Percentiles rank a stretch among this genome's conserved stretches.
phyloP scores from a whole-genome alignment of 2,888 invertebrate species.

The Cheilosia grossa region DNA sequence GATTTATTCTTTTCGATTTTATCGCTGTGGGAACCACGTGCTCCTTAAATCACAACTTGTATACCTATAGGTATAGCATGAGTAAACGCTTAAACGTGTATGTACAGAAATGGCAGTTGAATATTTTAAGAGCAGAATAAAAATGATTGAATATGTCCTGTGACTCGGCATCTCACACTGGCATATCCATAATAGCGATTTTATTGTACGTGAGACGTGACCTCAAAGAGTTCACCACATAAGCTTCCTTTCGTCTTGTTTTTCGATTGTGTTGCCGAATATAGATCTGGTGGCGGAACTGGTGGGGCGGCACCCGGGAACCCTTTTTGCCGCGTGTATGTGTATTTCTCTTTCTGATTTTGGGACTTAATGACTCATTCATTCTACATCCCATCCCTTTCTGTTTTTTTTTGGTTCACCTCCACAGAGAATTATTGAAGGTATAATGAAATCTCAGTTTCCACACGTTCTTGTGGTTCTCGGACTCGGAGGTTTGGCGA shows the following conservation, averaged over 20 bases:
- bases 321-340: slow-evolving; percentile 26
- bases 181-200: slow-evolving; percentile 45
- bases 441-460: slow-evolving; percentile 54
- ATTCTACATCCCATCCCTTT: slow-evolving; percentile 45
- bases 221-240: slow-evolving; percentile 44
- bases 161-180: slow-evolving; percentile 29
- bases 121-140: slow-evolving; percentile 36
- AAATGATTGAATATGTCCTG: slow-evolving; percentile 68
- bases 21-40: slow-evolving; percentile 48
- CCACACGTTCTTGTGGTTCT: slow-evolving; percentile 12
- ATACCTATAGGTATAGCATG: slow-evolving; percentile 8
- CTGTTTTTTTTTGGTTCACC: slow-evolving; percentile 34
- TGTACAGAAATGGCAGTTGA: slow-evolving; percentile 50
- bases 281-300: slow-evolving; percentile 39
- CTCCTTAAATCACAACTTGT: background rate
- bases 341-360: slow-evolving; percentile 34
- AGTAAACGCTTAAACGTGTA: slow-evolving; percentile 55
- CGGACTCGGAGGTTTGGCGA: slow-evolving; percentile 4
- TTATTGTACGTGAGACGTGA: slow-evolving; percentile 69
- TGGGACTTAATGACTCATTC: slow-evolving; percentile 60
- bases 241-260: slow-evolving; percentile 52
- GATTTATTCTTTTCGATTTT: slow-evolving; percentile 42
- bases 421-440: slow-evolving; percentile 22
- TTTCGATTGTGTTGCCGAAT: slow-evolving; percentile 51
- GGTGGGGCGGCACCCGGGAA: slow-evolving; percentile 10